Base-by-base conservation (phyloP, 2,797 vertebrate genomes). In the Sebastes trivittatus region DNA sequence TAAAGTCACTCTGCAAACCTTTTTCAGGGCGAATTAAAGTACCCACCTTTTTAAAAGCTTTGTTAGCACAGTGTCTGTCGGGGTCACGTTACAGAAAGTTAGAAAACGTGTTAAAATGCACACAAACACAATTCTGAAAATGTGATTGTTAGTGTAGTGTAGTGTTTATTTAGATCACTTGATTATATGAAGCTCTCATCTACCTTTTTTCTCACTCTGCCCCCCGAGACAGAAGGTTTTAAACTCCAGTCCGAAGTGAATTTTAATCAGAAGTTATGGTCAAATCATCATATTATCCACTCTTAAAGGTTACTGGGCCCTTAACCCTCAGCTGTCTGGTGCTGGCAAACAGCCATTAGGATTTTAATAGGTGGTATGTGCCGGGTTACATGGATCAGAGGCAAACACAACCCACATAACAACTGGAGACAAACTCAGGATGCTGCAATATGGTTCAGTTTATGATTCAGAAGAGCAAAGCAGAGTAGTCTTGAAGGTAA, bases 261-360 rank as follows among this genome's bases (percentile, higher is more conserved):
- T 77, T 87, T 69, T 74, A 89, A 89, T 89, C 63, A 77, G 16
- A 77, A 34, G 69, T 77, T 73, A 74, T 38, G 34, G 75, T 86
- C 65, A 70, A 67, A 81, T 88, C 70, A 81, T 87, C 58, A 58
- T 36, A 72, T 83, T 80, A 85, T 88, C 75, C 72, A 54, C 78
- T 84, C 61, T 80, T 77, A 83, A 80, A 87, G 73, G 84, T 87
- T 59, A 78, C 71, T 4, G 74, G 61, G 78, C 61, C 72, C 65
- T 77, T 78, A 82, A 78, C 49, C 83, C 76, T 91, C 78, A 49
- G 32, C 74, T 81, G 75, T 83, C 81, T 74, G 4, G 13, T 46
- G 52, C 76, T 82, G 77, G 80, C 59, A 46, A 81, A 65, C 38
- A 49, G 77, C 84, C 72, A 87, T 84, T 60, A 83, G 55, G 62